Base-by-base conservation (phyloP, 2,888 invertebrate species). In the Philopedon plagiatum region DNA sequence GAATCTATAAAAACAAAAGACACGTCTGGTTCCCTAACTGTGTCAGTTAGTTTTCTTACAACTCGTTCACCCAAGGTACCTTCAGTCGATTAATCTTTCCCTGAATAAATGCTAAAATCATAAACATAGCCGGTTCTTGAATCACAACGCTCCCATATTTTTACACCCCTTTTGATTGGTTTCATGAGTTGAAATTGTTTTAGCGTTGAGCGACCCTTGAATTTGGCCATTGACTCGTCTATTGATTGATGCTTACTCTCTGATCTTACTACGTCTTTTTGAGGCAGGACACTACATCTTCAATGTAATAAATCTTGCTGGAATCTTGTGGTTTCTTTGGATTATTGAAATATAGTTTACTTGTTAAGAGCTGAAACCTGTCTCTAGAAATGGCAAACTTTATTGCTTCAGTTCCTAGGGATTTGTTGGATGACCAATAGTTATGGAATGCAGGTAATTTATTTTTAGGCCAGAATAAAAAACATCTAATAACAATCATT, bases 141-240 rank as follows among this genome's bases (percentile, higher is more conserved):
- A 57, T 74, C 75, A 46, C 69, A 74, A 9, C 75, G 49, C 15
- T 21, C 21, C 61, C 73, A 76, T 9, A 74, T 39, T 49, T 76
- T 76, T 32, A 76, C 64, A 8, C 74, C 73, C n/a, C 76, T 61
- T 65, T 75, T 75, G 34, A 75, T 75, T 4, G 73, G 76, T 51
- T 76, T 76, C 9, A 68, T 37, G n/a, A n/a, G 66, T 13, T 70
- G 39, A 46, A 73, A 75, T 66, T 75, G 65, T 41, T 74, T 74
- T 21, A 71, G 64, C n/a, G 49, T n/a, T 9, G 66, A 62, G 15
- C 70, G 69, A 15, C 75, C 73, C 26, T 74, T 74, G 61, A 74
- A 75, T 62, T 67, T 67, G 19, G 57, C 54, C 67, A 75, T 71
- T 8, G 62, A 54, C 49, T 75, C 67, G 39, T 74, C 74, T 15